Evolutionary conservation across 2,888 invertebrate genomes (phyloP), one percentile per base, ranked within the genome.

Genomic region (Leptinotarsa rubiginosa): DNA sequence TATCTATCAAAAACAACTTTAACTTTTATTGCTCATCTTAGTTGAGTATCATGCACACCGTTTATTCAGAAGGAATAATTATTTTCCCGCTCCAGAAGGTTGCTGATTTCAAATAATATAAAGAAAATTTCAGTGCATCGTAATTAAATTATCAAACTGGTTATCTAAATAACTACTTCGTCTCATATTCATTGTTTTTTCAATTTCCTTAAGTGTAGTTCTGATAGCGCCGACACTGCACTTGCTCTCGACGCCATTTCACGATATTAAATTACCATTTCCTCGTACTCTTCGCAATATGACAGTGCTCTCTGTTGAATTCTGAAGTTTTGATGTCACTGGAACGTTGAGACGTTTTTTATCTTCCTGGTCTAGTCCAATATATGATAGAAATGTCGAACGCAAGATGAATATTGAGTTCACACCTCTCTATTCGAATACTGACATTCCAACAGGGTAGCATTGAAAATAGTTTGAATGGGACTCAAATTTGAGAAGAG

Each of bases 181-280:
- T 15, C 5, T 56, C 5, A 4, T 31, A 25, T 31, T 25, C 62
- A 10, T 31, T 10, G n/a, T 41, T 12, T 62, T 16, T 62, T 18
- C 16, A 31, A 25, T n/a, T 62, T n/a, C 2, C 62, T 62, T 41
- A 3, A 41, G 31, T n/a, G 16, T 5, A 62, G 31, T 18, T 7
- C 5, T 25, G 12, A 16, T 41, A n/a, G 3, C 62, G 56, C 41
- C 62, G 62, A 25, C 25, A 22, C 62, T 62, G 41, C 62, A 62
- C 31, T 56, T 16, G 22, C 16, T 62, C 62, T 41, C 62, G 41
- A 62, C 62, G 62, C 41, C 62, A 41, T 62, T 62, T 62, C 10
- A 25, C 15, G 31, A 62, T 62, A 62, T 62, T 62, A 41, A 62
- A 62, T 62, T 62, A 62, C 62, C 62, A 62, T 62, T 62, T n/a